Evolutionary conservation across 2,797 vertebrate genomes (phyloP), one percentile per base, ranked within the genome.

Genomic region (Arnoldichthys spilopterus): DNA sequence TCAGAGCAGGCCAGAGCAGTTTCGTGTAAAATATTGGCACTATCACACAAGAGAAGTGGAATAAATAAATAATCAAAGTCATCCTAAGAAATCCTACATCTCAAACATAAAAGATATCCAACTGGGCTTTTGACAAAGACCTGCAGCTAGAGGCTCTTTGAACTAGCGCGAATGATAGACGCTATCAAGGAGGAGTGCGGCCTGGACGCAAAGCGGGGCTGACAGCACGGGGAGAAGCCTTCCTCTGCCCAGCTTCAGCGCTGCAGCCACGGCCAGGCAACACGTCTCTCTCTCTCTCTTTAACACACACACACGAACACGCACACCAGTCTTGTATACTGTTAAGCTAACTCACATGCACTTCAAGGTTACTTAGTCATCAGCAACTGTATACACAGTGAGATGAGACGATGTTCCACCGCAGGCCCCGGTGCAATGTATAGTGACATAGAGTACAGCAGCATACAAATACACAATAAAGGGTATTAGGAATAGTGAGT

Each of bases 41-140:
- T 89, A 96, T 96, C 95, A 95, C 93, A 96, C 92, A 90, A 94
- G 94, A 91, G 92, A 90, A 95, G 94, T 87, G 91, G 93, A 91
- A 96, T 96, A 92, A 97, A 97, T 97, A 96, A 97, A 93, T 96
- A 95, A 98, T 98, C 96, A 97, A 97, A 97, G 96, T 94, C 89
- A 84, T 94, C 90, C 89, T 13, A 87, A 95, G 95, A 94, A 95
- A 95, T 93, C 93, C 94, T 93, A 96, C 95, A 96, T 96, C 95
- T 95, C 90, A 80, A 88, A 96, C 95, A 97, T 96, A 94, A 97
- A 96, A 97, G 96, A 94, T 93, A 88, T 95, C 95, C 96, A 94
- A 90, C 95, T 82, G 92, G 84, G 94, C 93, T 94, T 95, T 91
- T 93, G 96, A 96, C 95, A 96, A 95, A 96, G 94, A 96, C 95